A percentile compares a stretch with the other conserved stretches of the same genome.
These are phyloP conservation scores for Microchirus variegatus DNA, from an alignment of 2,797 vertebrate genomes.

Conservation along the genomic window DNA sequence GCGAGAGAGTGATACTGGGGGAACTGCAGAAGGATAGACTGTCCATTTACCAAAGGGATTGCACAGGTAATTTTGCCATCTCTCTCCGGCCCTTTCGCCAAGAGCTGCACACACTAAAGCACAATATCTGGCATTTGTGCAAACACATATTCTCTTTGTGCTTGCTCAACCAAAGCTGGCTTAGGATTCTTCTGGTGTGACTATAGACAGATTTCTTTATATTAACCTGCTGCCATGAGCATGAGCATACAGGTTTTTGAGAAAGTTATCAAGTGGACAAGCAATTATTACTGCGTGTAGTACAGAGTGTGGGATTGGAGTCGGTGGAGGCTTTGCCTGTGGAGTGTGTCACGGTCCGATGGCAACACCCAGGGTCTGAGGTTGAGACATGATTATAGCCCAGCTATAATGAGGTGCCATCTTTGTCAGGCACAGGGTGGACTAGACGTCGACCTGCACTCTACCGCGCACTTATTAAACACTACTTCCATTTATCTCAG, in stretches of 20 bases:
- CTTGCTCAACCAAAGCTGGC: constrained; percentile 55
- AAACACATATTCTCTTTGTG: constrained; percentile 60
- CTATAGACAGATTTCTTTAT: constrained; percentile 5
- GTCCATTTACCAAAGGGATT: constrained; percentile 56
- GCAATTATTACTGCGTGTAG: constrained; percentile 2
- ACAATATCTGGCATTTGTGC: constrained; percentile 52
- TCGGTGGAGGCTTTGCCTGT: constrained; percentile 8
- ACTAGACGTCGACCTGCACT: not conserved
- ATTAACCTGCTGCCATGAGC: constrained; percentile 31
- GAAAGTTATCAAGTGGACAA: constrained; percentile 5
- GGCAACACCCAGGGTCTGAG: constrained; percentile 21
- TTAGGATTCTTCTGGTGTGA: constrained; percentile 8
- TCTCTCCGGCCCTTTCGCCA: constrained; percentile 12
- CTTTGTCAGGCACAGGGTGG: constrained; percentile 8
- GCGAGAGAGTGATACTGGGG: not conserved
- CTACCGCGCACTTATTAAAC: constrained; percentile 3
- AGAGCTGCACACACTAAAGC: constrained; percentile 30
- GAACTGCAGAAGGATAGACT: constrained; percentile 34
- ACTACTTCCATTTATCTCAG: constrained; percentile 22
- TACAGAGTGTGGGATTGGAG: not conserved
- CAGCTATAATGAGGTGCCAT: constrained; percentile 57
- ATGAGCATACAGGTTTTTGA: constrained; percentile 3
- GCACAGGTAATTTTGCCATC: constrained; percentile 42
- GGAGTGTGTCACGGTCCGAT: constrained; percentile 20
- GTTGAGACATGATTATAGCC: constrained; percentile 41